Conservation (phyloP, 2,797 vertebrate species). For the Acanthornis magna region DNA sequence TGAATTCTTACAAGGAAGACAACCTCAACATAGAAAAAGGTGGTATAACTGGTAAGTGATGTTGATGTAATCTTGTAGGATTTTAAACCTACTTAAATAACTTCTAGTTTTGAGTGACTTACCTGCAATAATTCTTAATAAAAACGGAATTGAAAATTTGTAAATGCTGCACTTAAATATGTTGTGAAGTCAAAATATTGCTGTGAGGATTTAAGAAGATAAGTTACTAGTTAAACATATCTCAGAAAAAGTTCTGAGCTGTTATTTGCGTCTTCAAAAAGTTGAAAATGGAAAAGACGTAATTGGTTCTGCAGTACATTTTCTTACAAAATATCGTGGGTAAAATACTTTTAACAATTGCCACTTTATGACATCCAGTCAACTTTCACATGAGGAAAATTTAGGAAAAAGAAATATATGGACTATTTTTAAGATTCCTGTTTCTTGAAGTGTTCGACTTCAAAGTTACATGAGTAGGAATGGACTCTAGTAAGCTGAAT, state of each 20-base stretch:
- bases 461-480: neutral
- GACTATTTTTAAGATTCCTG: neutral
- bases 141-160: neutral
- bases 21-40: constrained; percentile 2
- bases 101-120: neutral
- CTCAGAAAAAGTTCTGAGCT: neutral
- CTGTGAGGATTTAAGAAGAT: neutral
- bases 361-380: neutral
- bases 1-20: constrained; percentile 46
- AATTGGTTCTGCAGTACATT: neutral
- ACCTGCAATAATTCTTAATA: neutral
- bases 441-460: neutral
- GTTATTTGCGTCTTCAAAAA: neutral
- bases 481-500: neutral
- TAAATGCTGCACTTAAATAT: neutral
- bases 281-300: neutral
- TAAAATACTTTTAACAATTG: neutral
- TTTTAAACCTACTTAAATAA: neutral
- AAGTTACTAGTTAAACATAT: neutral
- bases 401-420: neutral
- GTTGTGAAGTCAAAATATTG: neutral
- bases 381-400: neutral
- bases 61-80: neutral
- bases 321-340: neutral
- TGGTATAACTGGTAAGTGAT: constrained; percentile 50